phyloP scores from a whole-genome alignment of 2,797 vertebrate species.

The Streptopelia turtur region DNA sequence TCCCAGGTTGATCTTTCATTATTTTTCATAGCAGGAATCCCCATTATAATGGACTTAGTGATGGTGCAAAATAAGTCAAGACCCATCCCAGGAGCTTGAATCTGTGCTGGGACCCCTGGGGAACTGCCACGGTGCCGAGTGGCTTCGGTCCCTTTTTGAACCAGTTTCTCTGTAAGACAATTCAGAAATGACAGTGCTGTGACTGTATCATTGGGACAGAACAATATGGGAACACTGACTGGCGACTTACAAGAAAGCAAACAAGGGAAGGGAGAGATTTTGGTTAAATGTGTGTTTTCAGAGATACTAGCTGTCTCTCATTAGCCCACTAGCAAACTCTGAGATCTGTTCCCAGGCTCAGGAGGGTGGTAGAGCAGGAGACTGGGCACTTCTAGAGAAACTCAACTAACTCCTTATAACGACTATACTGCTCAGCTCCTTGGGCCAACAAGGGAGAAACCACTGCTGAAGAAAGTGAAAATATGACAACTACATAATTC shows the following conservation, averaged over 20 bases:
- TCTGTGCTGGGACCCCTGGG: not conserved
- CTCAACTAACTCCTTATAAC: not conserved
- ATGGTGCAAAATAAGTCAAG: not conserved
- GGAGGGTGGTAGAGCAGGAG: not conserved
- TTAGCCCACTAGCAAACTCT: rapidly evolving
- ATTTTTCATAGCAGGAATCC: not conserved
- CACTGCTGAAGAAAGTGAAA: not conserved
- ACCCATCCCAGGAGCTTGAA: not conserved
- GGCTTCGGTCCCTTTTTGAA: not conserved
- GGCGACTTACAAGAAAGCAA: not conserved
- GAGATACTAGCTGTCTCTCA: not conserved
- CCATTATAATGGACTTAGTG: not conserved
- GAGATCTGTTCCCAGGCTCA: not conserved
- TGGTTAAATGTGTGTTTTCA: not conserved
- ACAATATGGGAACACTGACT: not conserved
- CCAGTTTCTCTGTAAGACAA: not conserved
- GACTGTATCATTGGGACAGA: not conserved
- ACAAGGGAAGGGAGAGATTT: not conserved
- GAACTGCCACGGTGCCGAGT: rapidly evolving
- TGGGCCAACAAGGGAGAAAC: not conserved
- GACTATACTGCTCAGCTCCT: not conserved
- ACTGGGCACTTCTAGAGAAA: not conserved
- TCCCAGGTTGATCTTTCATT: not conserved
- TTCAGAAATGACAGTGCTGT: not conserved
- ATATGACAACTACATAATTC: not conserved